phyloP scores from a whole-genome alignment of 2,797 vertebrate species.

The Sphenodon punctatus region DNA sequence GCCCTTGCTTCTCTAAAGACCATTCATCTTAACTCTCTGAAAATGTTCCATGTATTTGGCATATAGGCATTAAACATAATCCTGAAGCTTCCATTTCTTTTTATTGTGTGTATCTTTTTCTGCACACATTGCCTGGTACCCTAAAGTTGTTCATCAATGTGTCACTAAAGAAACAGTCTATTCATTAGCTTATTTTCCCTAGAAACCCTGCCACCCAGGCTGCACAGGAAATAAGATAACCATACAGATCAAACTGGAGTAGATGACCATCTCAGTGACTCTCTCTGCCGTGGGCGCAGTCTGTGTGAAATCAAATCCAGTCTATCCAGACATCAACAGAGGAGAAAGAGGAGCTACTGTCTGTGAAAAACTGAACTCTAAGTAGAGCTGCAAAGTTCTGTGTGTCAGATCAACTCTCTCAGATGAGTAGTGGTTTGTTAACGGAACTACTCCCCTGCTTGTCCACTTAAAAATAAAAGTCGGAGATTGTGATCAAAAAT shows the following conservation, averaged over 20 bases:
- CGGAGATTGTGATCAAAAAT: constrained; percentile 13
- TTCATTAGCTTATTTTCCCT: constrained; percentile 4
- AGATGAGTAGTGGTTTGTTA: not conserved
- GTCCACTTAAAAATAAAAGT: constrained; percentile 6
- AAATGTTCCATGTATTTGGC: not conserved
- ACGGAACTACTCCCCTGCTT: not conserved
- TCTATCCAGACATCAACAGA: not conserved
- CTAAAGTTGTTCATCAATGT: constrained; percentile 5
- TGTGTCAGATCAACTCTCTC: not conserved
- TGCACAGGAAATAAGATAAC: constrained; percentile 13
- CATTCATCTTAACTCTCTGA: not conserved
- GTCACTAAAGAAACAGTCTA: not conserved
- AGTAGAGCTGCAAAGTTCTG: not conserved
- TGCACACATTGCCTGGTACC: not conserved
- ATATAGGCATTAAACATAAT: not conserved
- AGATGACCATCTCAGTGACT: not conserved
- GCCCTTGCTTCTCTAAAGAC: not conserved
- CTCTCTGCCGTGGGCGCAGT: accelerated
- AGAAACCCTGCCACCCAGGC: not conserved
- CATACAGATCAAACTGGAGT: not conserved
- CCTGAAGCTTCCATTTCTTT: not conserved
- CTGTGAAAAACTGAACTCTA: not conserved
- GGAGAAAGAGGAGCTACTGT: not conserved
- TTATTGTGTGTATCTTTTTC: not conserved
- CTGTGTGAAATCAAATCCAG: not conserved